Percentiles rank a stretch among this genome's conserved stretches.
These are phyloP conservation scores for Antheraea pernyi DNA, from an alignment of 1,140 invertebrate species.

Conservation along the genomic window DNA sequence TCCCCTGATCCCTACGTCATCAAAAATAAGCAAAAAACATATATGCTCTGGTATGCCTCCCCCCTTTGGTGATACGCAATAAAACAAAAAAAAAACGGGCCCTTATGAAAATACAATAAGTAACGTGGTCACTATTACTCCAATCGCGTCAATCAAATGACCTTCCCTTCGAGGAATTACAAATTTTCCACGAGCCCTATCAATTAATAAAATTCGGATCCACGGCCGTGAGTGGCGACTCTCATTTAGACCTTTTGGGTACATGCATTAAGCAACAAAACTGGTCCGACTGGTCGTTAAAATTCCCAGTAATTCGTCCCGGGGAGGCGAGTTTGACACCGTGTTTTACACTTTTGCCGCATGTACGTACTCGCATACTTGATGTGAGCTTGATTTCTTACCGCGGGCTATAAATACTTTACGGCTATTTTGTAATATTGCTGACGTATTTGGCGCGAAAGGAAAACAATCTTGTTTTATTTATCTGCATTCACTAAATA, in stretches of 20 bases:
- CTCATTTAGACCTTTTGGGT: slow-evolving; percentile 52
- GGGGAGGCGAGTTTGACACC: slow-evolving; percentile 52
- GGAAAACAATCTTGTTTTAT: too few relatives aligned
- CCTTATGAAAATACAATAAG: too few relatives aligned
- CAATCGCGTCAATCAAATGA: too few relatives aligned
- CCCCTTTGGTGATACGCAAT: too few relatives aligned
- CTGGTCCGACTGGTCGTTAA: slow-evolving; percentile 59
- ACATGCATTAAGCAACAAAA: slow-evolving; percentile 48
- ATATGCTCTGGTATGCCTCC: too few relatives aligned
- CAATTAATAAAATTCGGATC: slow-evolving; percentile 27
- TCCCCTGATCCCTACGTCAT: too few relatives aligned
- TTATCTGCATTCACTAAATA: too few relatives aligned
- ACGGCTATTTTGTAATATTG: background rate
- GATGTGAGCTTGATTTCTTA: slow-evolving; percentile 11
- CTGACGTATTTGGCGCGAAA: background rate
- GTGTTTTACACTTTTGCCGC: slow-evolving; percentile 57
- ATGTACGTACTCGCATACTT: slow-evolving; percentile 19
- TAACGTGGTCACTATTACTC: too few relatives aligned
- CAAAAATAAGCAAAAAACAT: too few relatives aligned
- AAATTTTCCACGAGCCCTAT: slow-evolving; percentile 13
- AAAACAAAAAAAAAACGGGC: too few relatives aligned
- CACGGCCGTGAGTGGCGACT: slow-evolving; percentile 15
- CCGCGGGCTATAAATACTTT: background rate
- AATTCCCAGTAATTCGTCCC: slow-evolving; percentile 63
- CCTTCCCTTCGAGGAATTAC: background rate